These are phyloP conservation scores for Xestia ashworthii DNA, from an alignment of 2,888 invertebrate genomes.

Conservation along the genomic window DNA sequence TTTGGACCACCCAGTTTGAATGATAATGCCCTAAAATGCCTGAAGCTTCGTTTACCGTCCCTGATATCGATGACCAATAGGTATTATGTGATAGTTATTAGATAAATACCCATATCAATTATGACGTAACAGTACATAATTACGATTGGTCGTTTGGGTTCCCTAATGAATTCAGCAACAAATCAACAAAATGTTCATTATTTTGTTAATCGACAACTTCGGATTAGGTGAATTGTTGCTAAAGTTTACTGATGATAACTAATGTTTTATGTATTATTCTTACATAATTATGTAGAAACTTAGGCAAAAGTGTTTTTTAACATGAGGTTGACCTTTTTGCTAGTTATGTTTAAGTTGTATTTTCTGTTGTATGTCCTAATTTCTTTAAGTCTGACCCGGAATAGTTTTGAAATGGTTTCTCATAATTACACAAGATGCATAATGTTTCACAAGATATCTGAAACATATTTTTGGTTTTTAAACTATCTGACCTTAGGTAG, in stretches of 20 bases:
- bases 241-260: background rate
- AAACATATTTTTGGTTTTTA: background rate
- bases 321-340: too few species aligned
- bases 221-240: conserved; percentile 12
- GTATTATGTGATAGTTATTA: conserved; percentile 2
- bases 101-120: conserved; percentile 15
- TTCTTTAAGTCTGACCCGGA: background rate
- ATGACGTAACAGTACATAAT: conserved; percentile 13
- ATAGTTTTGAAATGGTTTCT: background rate
- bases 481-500: background rate
- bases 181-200: background rate
- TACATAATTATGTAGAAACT: background rate
- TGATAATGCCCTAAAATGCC: background rate
- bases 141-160: background rate
- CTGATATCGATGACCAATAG: background rate
- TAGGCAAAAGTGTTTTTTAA: background rate
- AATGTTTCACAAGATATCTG: background rate
- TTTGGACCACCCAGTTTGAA: background rate
- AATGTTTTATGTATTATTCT: background rate
- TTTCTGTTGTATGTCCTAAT: background rate
- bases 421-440: background rate
- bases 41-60: background rate
- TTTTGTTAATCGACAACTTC: conserved; percentile 4
- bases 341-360: background rate
- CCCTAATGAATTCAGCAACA: conserved; percentile 1